A percentile compares a stretch with the other conserved stretches of the same genome.
phyloP scores from a whole-genome alignment of 1,140 invertebrate genomes.

The Drosophila asahinai region DNA sequence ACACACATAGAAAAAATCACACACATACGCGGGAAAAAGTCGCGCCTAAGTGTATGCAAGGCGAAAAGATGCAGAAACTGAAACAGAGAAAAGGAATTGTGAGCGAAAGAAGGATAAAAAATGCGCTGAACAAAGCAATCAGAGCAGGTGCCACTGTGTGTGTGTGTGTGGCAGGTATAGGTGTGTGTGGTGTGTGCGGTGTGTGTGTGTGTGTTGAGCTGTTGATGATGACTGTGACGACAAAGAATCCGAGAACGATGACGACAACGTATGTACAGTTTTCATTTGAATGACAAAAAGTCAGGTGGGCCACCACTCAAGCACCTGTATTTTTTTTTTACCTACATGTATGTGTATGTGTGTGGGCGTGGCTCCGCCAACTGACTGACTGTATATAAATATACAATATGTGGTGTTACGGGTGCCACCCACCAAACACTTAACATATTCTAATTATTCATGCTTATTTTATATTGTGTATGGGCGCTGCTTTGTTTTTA shows the following conservation, averaged over 20 bases:
- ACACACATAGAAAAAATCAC: conserved; percentile 7
- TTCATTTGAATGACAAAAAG: conserved; percentile 85
- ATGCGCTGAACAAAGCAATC: conserved; percentile 82
- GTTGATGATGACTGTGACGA: conserved; percentile 61
- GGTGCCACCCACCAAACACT: conserved; percentile 69
- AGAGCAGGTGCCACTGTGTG: conserved; percentile 60
- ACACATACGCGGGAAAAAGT: conserved; percentile 44
- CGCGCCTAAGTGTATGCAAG: conserved; percentile 80
- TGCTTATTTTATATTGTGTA: conserved; percentile 84
- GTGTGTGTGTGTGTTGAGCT: conserved; percentile 37
- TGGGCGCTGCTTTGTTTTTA: conserved; percentile 43
- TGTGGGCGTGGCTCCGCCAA: conserved; percentile 57
- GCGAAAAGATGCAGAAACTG: conserved; percentile 69
- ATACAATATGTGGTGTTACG: conserved; percentile 71
- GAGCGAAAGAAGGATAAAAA: conserved; percentile 51
- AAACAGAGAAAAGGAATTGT: conserved; percentile 72
- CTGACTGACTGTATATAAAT: conserved; percentile 81
- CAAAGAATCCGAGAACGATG: conserved; percentile 51
- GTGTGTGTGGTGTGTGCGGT: conserved; percentile 9
- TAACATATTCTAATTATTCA: conserved; percentile 85
- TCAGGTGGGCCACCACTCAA: conserved; percentile 80
- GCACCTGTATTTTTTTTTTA: conserved; percentile 39
- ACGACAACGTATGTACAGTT: conserved; percentile 81
- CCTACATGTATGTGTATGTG: background rate
- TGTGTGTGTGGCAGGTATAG: background rate